Evolutionary conservation across 2,888 invertebrate species (phyloP), one percentile per base, ranked within the genome.

Genomic region (Leptogaster cylindrica): DNA sequence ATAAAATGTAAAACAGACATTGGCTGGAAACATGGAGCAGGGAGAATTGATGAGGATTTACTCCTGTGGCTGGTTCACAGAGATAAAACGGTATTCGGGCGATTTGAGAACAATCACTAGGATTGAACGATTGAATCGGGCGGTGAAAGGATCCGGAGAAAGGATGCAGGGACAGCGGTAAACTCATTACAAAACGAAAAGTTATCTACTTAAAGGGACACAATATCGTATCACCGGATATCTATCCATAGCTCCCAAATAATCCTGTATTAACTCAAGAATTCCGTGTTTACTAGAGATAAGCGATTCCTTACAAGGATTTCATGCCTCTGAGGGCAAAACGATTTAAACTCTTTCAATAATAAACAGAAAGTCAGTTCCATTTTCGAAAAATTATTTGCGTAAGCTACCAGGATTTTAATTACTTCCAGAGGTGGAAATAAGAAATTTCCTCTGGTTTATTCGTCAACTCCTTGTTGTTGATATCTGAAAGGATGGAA

Each of bases 91-190:
- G 46, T 36, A 55, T 58, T 58, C 39, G 10, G 20, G n/a, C 41
- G 23, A 41, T 52, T 58, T 58, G 41, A 58, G 58, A 58, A 58
- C 58, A 58, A 58, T 58, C 58, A 25, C 23, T 23, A 25, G 23
- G 41, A 58, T 58, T 41, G 39, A 58, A 58, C 41, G 58, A 31
- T 39, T 39, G 58, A 58, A 39, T n/a, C n/a, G 20, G 58, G 41
- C 10, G 25, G 2, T 14, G 7, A 16, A 20, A 46, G 20, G n/a
- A n/a, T 12, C 7, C 18, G 23, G 20, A 46, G 23, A 14, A 58
- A 18, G 39, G 6, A 58, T 39, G 31, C 39, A 23, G 23, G 39
- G 23, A 36, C 23, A 39, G 36, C 31, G 41, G 23, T 58, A 39
- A 25, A 58, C 23, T 39, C 23, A 58, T 36, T 39, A 12, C 41